Percentiles rank a stretch among this genome's conserved stretches.
phyloP scores from a whole-genome alignment of 35 echinoderm and acorn worm genomes.

The Apostichopus japonicus region DNA sequence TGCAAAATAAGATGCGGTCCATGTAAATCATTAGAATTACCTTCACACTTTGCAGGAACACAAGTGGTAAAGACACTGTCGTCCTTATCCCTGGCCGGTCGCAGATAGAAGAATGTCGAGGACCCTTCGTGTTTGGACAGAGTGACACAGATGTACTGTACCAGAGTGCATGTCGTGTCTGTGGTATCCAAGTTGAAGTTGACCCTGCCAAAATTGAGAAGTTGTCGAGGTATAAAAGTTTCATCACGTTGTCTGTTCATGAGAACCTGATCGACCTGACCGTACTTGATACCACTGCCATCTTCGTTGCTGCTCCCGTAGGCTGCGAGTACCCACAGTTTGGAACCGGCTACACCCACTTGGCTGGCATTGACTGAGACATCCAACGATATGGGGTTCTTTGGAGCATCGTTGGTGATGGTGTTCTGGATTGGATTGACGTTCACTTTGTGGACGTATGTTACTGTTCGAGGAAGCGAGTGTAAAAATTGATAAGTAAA shows the following conservation, averaged over 20 bases:
- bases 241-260: constrained; percentile 13
- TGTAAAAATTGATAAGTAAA: too few relatives aligned
- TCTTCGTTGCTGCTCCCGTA: constrained; percentile 50
- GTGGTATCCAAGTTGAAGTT: constrained; percentile 60
- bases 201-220: constrained; percentile 72
- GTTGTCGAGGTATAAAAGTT: constrained; percentile 48
- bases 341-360: constrained; percentile 61
- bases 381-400: constrained; percentile 44
- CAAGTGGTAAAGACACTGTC: constrained; percentile 68
- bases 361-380: constrained; percentile 43
- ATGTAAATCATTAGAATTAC: constrained; percentile 36
- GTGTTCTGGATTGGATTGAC: constrained; percentile 32
- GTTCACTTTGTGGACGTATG: background rate
- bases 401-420: constrained; percentile 30
- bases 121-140: constrained; percentile 65
- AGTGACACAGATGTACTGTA: constrained; percentile 82
- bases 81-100: constrained; percentile 56
- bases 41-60: constrained; percentile 72
- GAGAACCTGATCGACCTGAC: constrained; percentile 58
- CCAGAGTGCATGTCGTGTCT: constrained; percentile 48
- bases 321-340: constrained; percentile 66
- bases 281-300: constrained; percentile 46
- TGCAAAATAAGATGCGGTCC: too few relatives aligned
- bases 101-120: constrained; percentile 58
- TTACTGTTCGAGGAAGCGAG: background rate